Evolutionary conservation across 1,140 invertebrate genomes (phyloP), one percentile per base, ranked within the genome.

Genomic region (Hyposmocoma kahamanoa): DNA sequence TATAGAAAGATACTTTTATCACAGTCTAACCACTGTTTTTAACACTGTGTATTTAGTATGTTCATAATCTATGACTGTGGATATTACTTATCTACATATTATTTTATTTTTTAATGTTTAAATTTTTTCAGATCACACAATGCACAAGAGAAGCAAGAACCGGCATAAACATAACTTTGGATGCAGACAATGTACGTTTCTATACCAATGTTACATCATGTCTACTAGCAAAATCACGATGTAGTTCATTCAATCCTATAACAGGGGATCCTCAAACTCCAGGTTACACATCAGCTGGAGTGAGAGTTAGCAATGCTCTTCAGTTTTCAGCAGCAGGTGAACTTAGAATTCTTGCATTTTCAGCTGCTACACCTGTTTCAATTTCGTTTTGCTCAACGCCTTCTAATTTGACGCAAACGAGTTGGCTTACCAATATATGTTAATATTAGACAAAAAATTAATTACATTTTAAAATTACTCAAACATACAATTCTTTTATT

Each of bases 131-230:
- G 87, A 87, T 88, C 51, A 83, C 72, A 3, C 78, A 87, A 46
- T 89, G 87, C 50, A 87, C 85, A 17, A 72, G 77, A 34, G 86
- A 87, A 76, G 76, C 83, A 13, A 68, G 77, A 57, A 78, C 72
- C 18, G 80, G 80, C 42, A 74, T 88, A 30, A 83, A 86, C 50
- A 78, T 87, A 46, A 78, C 82, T 9, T 30, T 85, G 18, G 84
- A 88, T 68, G 65, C 57, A 15, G 84, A 88, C 45, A 88, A 88
- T 56, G 72, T 89, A 5, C 63, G 75, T 41, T 88, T 88, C 57
- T 89, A 76, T 53, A 88, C 84, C 26, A 90, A 90, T 62, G 85
- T 88, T 22, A 89, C 89, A 5, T 87, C 87, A 22, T 90, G 88
- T 64, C 83, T 90, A 48, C 64, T 90, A 10, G 88, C 88, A 3